These are phyloP conservation scores for Pyrrhosoma nymphula DNA, from an alignment of 2,888 invertebrate species.

Conservation along the genomic window DNA sequence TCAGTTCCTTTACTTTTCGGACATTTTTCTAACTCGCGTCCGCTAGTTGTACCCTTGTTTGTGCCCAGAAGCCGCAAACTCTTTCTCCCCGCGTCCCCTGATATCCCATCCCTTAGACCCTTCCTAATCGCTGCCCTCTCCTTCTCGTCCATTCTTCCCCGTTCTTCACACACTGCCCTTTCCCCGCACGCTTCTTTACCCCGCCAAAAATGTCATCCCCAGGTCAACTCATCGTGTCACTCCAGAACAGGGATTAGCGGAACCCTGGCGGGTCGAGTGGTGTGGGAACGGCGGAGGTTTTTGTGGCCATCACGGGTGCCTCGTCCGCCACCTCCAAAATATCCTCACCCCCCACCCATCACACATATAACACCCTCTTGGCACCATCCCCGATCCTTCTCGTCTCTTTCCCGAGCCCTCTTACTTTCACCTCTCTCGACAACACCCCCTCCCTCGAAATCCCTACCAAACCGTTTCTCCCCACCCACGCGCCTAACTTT, in stretches of 20 bases:
- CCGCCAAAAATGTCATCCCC: background rate
- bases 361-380: no score
- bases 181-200: background rate
- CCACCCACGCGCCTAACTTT: background rate
- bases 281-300: background rate
- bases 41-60: no score
- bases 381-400: no score
- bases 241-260: background rate
- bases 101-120: no score
- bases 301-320: background rate
- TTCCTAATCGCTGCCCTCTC: no score
- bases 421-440: no score
- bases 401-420: no score
- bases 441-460: background rate
- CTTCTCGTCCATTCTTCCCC: background rate
- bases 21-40: no score
- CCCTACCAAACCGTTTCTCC: background rate
- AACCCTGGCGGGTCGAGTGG: background rate
- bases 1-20: no score
- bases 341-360: no score
- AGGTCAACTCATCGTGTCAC: conserved; percentile 18
- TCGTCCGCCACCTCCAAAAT: background rate
- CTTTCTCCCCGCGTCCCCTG: no score
- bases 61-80: no score
- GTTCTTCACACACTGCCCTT: background rate